phyloP scores from a whole-genome alignment of 1,140 invertebrate species.

The Rhyacophila brunnea region DNA sequence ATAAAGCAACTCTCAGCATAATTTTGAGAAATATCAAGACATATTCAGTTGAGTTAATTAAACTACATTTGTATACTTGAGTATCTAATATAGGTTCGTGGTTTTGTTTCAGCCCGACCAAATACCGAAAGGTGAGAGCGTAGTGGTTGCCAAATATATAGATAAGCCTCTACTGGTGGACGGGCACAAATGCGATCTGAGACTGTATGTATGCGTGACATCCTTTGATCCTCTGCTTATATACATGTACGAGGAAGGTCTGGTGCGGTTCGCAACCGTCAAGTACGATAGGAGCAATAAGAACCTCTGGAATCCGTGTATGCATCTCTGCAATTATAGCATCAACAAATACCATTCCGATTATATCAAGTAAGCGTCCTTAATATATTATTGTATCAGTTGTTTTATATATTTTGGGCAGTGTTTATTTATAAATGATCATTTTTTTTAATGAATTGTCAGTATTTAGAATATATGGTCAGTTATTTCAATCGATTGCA shows the following conservation, averaged over 20 bases:
- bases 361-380: slow-evolving; percentile 77
- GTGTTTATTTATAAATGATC: not conserved
- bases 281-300: slow-evolving; percentile 79
- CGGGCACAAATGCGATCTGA: slow-evolving; percentile 91
- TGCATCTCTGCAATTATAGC: slow-evolving; percentile 93
- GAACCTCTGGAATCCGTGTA: slow-evolving; percentile 86
- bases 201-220: slow-evolving; percentile 83
- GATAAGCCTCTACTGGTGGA: slow-evolving; percentile 92
- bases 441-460: no score
- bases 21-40: no score
- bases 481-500: no score
- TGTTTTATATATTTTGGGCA: not conserved
- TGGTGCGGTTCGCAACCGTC: slow-evolving; percentile 83
- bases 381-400: no score
- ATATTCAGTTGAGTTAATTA: no score
- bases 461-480: no score
- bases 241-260: slow-evolving; percentile 84
- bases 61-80: no score
- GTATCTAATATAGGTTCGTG: no score
- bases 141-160: slow-evolving; percentile 92
- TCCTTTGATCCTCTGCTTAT: slow-evolving; percentile 81
- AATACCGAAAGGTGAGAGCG: slow-evolving; percentile 85
- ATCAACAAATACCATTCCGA: slow-evolving; percentile 92
- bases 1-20: no score
- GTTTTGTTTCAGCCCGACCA: slow-evolving; percentile 74